A percentile compares a stretch with the other conserved stretches of the same genome.
Evolutionary conservation across 2,113 vertebrate species (phyloP).

Genomic region (Paracanthobrama guichenoti): DNA sequence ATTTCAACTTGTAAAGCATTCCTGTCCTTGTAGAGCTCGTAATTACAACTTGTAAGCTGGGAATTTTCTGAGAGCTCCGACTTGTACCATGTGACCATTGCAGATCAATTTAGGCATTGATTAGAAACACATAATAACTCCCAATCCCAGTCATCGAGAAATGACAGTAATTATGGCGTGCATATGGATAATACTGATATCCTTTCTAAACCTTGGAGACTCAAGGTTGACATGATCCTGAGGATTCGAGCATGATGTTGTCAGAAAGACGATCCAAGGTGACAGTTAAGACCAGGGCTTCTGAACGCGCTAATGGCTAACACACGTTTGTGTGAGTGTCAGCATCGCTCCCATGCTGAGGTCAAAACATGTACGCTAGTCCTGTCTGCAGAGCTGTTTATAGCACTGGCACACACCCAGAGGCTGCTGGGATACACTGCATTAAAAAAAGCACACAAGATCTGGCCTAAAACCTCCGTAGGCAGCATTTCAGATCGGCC

Average conservation of each 20-base stretch:
- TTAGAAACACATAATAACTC: too few relatives aligned
- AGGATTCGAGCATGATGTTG: not conserved
- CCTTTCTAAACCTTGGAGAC: not conserved
- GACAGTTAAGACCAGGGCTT: slow-evolving; percentile 11
- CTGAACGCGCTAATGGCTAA: not conserved
- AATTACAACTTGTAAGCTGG: too few relatives aligned
- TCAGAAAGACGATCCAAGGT: not conserved
- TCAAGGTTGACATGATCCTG: not conserved
- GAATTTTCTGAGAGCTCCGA: too few relatives aligned
- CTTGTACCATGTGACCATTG: too few relatives aligned
- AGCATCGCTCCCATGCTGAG: not conserved
- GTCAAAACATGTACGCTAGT: not conserved
- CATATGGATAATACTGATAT: not conserved
- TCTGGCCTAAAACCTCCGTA: not conserved
- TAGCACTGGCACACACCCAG: slow-evolving; percentile 3
- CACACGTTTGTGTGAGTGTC: not conserved
- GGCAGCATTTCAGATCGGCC: not conserved
- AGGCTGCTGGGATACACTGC: not conserved
- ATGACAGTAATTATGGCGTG: too few relatives aligned
- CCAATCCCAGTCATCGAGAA: too few relatives aligned
- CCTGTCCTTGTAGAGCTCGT: too few relatives aligned
- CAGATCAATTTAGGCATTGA: too few relatives aligned
- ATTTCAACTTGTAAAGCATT: too few relatives aligned
- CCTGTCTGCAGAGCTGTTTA: not conserved
- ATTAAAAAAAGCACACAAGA: not conserved